Conservation (phyloP, 2,797 vertebrate genomes). For the Otolemur crassicaudatus region DNA sequence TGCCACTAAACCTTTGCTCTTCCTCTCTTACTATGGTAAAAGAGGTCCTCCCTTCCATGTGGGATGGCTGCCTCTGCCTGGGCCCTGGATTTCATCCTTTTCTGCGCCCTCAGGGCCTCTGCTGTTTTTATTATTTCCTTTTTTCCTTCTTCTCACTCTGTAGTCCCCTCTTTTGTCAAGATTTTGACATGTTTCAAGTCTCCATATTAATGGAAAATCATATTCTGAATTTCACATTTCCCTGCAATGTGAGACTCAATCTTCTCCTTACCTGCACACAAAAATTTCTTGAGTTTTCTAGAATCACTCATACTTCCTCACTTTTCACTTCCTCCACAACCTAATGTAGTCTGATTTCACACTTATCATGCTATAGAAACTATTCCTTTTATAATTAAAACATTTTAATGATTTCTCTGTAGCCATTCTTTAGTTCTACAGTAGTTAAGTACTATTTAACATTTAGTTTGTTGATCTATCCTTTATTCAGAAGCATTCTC, state of each 20-base stretch:
- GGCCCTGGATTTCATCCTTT: neutral
- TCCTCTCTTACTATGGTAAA: neutral
- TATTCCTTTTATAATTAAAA: conserved; percentile 10
- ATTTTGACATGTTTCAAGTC: neutral
- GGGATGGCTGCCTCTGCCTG: neutral
- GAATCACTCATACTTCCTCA: neutral
- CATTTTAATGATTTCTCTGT: neutral
- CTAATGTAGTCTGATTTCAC: neutral
- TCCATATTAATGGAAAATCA: conserved; percentile 7
- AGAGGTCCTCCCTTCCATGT: neutral
- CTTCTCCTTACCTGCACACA: neutral
- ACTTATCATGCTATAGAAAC: neutral
- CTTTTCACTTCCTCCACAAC: neutral
- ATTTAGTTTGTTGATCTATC: neutral
- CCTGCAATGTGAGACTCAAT: neutral
- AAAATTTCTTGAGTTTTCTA: neutral
- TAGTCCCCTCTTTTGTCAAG: neutral
- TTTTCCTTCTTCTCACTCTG: neutral
- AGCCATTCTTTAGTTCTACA: neutral
- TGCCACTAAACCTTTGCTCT: neutral
- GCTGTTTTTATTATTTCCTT: neutral
- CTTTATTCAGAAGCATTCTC: neutral
- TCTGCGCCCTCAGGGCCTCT: neutral
- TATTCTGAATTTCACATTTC: neutral
- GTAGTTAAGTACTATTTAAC: neutral